phyloP scores from a whole-genome alignment of 2,888 invertebrate genomes.

The Drosophila phalerata region DNA sequence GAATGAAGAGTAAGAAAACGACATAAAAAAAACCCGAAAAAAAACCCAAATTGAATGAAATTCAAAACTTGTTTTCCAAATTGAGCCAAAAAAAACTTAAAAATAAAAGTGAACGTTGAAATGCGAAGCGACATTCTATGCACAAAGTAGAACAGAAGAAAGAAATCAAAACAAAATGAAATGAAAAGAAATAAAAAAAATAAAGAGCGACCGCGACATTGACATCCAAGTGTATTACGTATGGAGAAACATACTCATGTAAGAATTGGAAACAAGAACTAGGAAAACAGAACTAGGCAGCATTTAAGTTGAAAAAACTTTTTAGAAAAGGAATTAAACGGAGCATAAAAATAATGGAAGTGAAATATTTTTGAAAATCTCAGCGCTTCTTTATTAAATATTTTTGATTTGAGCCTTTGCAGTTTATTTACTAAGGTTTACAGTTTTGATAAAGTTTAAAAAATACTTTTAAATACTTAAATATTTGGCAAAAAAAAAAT shows the following conservation, averaged over 20 bases:
- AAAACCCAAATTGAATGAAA: constrained; percentile 35
- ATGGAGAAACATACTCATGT: background rate
- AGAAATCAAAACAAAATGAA: constrained; percentile 1
- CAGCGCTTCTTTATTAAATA: too few species aligned
- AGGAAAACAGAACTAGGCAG: too few species aligned
- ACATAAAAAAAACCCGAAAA: constrained; percentile 31
- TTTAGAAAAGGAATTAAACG: too few species aligned
- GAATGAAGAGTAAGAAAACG: constrained; percentile 17
- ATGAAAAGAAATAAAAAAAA: constrained; percentile 16
- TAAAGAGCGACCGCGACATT: constrained; percentile 49
- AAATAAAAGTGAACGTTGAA: background rate
- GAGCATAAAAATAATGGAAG: too few species aligned
- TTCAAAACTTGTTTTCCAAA: constrained; percentile 39
- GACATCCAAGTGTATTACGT: constrained; percentile 45
- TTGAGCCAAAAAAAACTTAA: background rate
- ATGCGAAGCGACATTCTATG: constrained; percentile 39
- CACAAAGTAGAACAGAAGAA: constrained; percentile 41
- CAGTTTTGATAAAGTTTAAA: too few species aligned
- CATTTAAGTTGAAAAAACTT: too few species aligned
- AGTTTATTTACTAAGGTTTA: too few species aligned
- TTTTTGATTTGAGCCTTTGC: too few species aligned
- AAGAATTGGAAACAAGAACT: background rate
- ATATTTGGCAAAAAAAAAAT: too few species aligned
- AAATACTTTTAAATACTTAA: too few species aligned
- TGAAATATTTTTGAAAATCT: too few species aligned